Evolutionary conservation across 2,113 vertebrate species (phyloP), one percentile per base, ranked within the genome.

Genomic region (Oryzias celebensis): DNA sequence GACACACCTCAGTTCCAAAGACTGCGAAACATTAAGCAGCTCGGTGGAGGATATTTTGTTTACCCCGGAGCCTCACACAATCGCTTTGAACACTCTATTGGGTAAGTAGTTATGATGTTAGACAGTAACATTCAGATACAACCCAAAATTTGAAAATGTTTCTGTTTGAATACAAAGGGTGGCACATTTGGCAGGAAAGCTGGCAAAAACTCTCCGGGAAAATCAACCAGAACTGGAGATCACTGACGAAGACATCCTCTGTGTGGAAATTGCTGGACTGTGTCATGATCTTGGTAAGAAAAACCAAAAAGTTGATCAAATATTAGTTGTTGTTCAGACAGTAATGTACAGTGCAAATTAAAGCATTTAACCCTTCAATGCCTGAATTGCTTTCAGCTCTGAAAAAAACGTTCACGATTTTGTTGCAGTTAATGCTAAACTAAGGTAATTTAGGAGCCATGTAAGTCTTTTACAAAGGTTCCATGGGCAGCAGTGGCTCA

Each of bases 1-100:
- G 97, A 99, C 87, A 99, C 96, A 0, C 96, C 95, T 17, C 95
- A 98, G 41, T 98, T 98, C 85, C 96, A 98, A 79, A 93, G 96
- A 18, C 93, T 99, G 1, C 83, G 96, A 8, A 90, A 95, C 70
- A 93, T 99, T 63, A 98, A 96, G 75, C 97, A 99, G 86, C 87
- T 99, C 24, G 96, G 97, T 8, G 95, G 93, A 1, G 81, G 91
- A 0, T 98, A 98, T 84, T 94, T 93, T 73, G 95, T 99, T 15
- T 99, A 95, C 31, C 96, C 97, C 0, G 97, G 97, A 75, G 97
- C 95, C 0, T 94, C 94, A 0, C 96, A 99, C 91, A 99, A 98
- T 83, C 94, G 97, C 52, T 98, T 98, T 65, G 97, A 99, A 1
- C 97, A 98, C 70, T 93, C 88, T 2, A 80, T 99, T 13, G 97